Base-by-base conservation (phyloP, 2,888 invertebrate genomes). In the Morpho achilles region DNA sequence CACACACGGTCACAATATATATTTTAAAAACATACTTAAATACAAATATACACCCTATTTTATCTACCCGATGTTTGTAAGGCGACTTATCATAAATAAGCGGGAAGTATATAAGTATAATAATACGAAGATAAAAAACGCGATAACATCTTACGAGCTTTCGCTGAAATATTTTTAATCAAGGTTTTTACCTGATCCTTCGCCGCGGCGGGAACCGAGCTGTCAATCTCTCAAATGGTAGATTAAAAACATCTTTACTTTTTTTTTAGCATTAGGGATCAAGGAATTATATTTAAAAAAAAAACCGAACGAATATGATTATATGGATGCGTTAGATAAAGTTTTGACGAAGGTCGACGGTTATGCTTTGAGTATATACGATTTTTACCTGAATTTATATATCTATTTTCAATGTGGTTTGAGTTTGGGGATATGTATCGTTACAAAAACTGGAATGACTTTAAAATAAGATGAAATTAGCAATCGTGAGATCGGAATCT, bases 131-230 rank as follows among this genome's bases (percentile, higher is more conserved):
- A 62, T 63, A 61, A 57, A 59, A 62, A 65, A 66, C 63, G 72
- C 69, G 79, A 82, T 80, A 79, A 69, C 69, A 80, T 79, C 80
- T 66, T 52, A 56, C 67, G 61, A 68, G 74, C 79, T 79, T 84
- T 85, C 77, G 87, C 88, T 87, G 85, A 87, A 88, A 87, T 83
- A 86, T 87, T 87, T 87, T 87, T 88, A 90, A 89, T 88, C 88
- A 89, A 87, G 83, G 76, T 82, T 84, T 84, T 83, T 87, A 89
- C 89, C 89, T 88, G 89, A 79, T 66, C 69, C 68, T 75, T 74
- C 76, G 75, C 78, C 76, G 75, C 77, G 75, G 77, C 78, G 76
- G 79, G 75, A 76, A 82, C 87, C 87, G 80, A 87, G 85, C 90
- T 89, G 89, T 90, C 90, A 89, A 87, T 90, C 90, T 87, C 74